These are phyloP conservation scores for Cossypha polioptera DNA, from an alignment of 2,797 vertebrate species.

Conservation along the genomic window DNA sequence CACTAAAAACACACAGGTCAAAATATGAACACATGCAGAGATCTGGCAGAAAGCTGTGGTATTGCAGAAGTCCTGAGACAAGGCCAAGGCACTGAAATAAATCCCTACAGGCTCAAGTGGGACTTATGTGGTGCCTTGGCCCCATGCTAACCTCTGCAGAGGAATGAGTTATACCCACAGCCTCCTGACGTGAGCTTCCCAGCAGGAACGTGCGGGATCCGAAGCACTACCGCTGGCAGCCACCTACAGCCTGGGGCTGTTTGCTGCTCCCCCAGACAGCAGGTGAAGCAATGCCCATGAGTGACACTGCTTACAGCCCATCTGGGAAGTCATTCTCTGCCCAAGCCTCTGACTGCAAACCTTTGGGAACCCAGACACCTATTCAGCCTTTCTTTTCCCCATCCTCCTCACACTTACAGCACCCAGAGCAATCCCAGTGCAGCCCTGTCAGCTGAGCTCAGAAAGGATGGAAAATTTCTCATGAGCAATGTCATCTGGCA, in stretches of 20 bases:
- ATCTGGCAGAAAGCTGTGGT: conserved; percentile 3
- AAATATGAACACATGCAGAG: conserved; percentile 9
- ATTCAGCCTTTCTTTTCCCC: neutral
- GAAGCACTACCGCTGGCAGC: neutral
- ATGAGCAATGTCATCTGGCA: neutral
- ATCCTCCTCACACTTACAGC: neutral
- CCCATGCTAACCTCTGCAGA: neutral
- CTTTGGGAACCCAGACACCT: neutral
- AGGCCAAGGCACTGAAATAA: conserved; percentile 49
- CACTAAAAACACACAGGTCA: neutral
- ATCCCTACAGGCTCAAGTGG: conserved; percentile 39
- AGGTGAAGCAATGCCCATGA: conserved; percentile 29
- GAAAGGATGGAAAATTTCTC: neutral
- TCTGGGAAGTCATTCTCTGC: neutral
- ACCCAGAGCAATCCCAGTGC: neutral
- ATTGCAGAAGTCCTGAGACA: conserved; percentile 53
- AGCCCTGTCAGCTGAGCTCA: neutral
- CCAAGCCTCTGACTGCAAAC: neutral
- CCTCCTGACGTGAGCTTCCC: neutral
- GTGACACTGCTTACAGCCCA: neutral
- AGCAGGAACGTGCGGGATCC: neutral
- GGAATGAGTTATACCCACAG: neutral
- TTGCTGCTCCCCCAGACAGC: conserved; percentile 4
- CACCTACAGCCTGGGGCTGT: neutral
- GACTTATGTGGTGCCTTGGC: conserved; percentile 51